Base-by-base conservation (phyloP, 2,113 vertebrate genomes). In the Diadophis punctatus region DNA sequence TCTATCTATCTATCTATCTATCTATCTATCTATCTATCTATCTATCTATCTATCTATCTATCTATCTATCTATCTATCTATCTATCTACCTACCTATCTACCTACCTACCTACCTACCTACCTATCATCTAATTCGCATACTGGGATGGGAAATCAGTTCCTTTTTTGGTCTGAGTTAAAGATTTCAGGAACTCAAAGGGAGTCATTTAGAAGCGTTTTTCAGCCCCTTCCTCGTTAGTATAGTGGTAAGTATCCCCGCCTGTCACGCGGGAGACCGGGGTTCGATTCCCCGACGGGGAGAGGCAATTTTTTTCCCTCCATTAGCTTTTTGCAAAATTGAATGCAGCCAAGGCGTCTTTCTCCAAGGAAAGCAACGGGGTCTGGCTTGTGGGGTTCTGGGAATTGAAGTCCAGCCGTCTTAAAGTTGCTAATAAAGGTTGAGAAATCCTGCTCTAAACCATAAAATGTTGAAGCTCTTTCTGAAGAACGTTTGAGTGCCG, bases 231-330 rank as follows among this genome's bases (percentile, higher is more conserved):
- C 55, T 96, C 91, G 93, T 94, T 95, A 96, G 95, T 96, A 96
- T 96, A 96, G 95, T 94, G 95, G 92, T 94, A 16, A 94, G 95
- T 96, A 95, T 96, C 95, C 94, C 95, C 94, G 95, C 95, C 94
- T 96, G 94, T 95, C 95, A 96, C 93, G 95, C 95, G 95, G 93
- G 95, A 95, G 95, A 93, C 93, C 48, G 53, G 56, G 93, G 90
- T 87, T 74, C 74, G 90, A 86, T 46, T 53, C 68, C 27, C 87
- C 53, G 93, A 95, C 94, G 30, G 9, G 25, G 49, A 84, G 91
- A 55, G 4, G 8, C 3, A 0, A 3, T 39, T 56, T 56, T 88
- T 55, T 20, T 1, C 2, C 0, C 8, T 3, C 8, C 8, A 84
- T 11, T 22, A 2, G 8, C 3, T 3, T 86, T 86, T 86, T 25